A percentile compares a stretch with the other conserved stretches of the same genome.
Conservation (phyloP, 2,888 invertebrate genomes). For the Liodrosophila aerea region DNA sequence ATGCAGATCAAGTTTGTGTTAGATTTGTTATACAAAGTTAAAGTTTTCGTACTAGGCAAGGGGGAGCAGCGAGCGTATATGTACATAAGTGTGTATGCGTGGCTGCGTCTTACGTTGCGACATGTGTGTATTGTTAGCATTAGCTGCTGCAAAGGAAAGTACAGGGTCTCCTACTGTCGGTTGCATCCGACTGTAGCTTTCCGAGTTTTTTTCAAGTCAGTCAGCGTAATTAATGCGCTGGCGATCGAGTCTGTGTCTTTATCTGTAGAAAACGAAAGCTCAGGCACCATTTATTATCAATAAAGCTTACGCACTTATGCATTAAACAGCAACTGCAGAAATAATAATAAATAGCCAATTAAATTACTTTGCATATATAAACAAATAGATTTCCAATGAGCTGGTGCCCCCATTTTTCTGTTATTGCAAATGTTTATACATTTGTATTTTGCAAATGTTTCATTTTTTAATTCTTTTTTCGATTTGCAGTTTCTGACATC, state of each 20-base stretch:
- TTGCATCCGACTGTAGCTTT: too few relatives aligned
- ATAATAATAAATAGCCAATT: constrained; percentile 21
- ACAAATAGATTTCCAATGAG: constrained; percentile 54
- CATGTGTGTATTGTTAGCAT: too few relatives aligned
- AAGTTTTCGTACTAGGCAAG: too few relatives aligned
- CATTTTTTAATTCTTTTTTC: constrained; percentile 17
- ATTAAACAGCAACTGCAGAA: constrained; percentile 12
- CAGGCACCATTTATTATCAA: constrained; percentile 59
- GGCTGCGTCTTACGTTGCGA: too few relatives aligned
- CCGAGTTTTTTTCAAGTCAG: too few relatives aligned
- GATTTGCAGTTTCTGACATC: constrained; percentile 60
- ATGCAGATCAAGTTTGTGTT: too few relatives aligned
- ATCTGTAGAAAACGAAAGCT: constrained; percentile 64
- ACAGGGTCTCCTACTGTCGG: too few relatives aligned
- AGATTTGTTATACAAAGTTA: too few relatives aligned
- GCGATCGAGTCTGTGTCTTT: constrained; percentile 34
- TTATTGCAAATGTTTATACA: constrained; percentile 41
- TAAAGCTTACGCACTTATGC: constrained; percentile 46
- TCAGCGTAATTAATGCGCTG: constrained; percentile 40
- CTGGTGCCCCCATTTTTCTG: constrained; percentile 28
- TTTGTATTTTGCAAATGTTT: constrained; percentile 7
- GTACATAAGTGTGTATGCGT: too few relatives aligned
- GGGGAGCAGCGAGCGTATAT: too few relatives aligned
- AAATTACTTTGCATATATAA: constrained; percentile 63
- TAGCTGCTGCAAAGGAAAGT: too few relatives aligned